A percentile compares a stretch with the other conserved stretches of the same genome.
These are phyloP conservation scores for Saccostrea glomerata DNA, from an alignment of 1,140 invertebrate genomes.

Conservation along the genomic window DNA sequence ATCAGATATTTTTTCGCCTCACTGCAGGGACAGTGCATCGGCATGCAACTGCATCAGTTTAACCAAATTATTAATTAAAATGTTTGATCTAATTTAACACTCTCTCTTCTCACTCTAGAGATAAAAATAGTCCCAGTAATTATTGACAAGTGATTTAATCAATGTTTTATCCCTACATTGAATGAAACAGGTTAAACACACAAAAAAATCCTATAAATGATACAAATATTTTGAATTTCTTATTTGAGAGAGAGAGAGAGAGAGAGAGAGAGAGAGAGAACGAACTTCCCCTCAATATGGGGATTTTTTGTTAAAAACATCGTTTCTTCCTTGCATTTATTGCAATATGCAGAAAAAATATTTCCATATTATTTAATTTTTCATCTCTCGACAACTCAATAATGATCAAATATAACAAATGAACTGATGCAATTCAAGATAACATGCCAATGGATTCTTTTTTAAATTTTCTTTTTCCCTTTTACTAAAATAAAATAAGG, in stretches of 20 bases:
- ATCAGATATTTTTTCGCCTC: conserved; percentile 18
- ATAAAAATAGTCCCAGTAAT: not conserved
- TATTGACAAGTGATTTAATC: not conserved
- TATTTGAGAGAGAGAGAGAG: conserved; percentile 45
- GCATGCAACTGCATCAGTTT: not conserved
- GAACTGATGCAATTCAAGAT: not conserved
- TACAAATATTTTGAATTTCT: too few species aligned
- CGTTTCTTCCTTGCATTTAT: not conserved
- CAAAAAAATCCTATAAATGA: too few species aligned
- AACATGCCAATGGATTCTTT: not conserved
- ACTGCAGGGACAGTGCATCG: not conserved
- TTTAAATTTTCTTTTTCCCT: not conserved
- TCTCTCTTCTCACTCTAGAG: not conserved
- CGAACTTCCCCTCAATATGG: not conserved
- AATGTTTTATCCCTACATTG: not conserved
- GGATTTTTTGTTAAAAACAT: not conserved
- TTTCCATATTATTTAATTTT: conserved; percentile 11
- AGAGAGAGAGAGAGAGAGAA: conserved; percentile 40
- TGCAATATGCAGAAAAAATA: not conserved
- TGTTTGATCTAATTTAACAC: not conserved
- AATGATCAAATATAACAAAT: not conserved
- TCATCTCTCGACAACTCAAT: not conserved
- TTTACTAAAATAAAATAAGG: not conserved
- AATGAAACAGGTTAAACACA: not conserved
- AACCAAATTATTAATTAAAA: conserved; percentile 10